Evolutionary conservation across 2,797 vertebrate species (phyloP), one percentile per base, ranked within the genome.

Genomic region (Platyrinchus mystaceus): DNA sequence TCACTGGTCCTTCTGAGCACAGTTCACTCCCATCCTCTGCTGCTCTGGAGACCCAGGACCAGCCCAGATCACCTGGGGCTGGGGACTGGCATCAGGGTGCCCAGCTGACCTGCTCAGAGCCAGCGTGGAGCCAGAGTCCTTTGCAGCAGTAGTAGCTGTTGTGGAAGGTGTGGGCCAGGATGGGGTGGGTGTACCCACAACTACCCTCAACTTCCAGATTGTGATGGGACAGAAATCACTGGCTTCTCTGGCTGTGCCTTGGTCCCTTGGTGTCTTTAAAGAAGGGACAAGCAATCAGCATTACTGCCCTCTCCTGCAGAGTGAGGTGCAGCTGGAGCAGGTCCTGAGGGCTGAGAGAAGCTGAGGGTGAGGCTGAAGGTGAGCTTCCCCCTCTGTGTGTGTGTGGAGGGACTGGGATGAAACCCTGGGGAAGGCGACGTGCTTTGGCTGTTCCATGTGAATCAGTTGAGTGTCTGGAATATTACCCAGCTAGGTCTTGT

Each of bases 361-460:
- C 76, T 49, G 69, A 68, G 56, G 44, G 14, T 30, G 28, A 62
- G 37, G 60, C 18, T 53, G 75, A 55, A 34, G 36, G 26, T 63
- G 75, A 58, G 41, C 24, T 78, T 59, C 27, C 10, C 16, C 7
- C 15, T 23, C 9, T 17, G 8, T 56, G 59, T 3, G 13, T 32
- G 32, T 37, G 44, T 34, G 59, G 15, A 50, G 44, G 23, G 49
- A 32, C 62, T 50, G 64, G 39, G 43, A 30, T 46, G 39, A 66
- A 44, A 12, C 15, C 22, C 37, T 23, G 43, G 30, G 36, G 47
- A 26, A 9, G 11, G 21, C 0, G 1, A 58, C 0, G 0, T 60
- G 44, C 26, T 88, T 34, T 55, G 37, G 39, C 60, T 62, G 37
- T 24, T 86, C n/a, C 21, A 0, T 20, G 16, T n/a, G 44, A 70